phyloP scores from a whole-genome alignment of 2,113 vertebrate genomes.

The Ptychochromis oligacanthus region DNA sequence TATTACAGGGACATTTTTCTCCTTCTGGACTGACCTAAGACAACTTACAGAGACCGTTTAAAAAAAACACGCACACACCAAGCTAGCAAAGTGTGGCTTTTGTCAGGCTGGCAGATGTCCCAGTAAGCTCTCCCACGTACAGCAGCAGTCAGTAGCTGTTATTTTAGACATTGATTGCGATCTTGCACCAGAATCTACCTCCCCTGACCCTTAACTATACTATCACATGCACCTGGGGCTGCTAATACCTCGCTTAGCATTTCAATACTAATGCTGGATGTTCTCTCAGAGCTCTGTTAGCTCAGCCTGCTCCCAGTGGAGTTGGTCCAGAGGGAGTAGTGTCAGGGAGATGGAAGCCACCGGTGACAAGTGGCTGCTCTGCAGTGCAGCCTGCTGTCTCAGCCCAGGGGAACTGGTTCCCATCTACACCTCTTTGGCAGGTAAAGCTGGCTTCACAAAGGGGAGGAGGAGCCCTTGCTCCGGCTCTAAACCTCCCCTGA shows the following conservation, averaged over 20 bases:
- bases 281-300: conserved; percentile 17
- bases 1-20: neutral
- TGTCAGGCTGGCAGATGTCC: conserved; percentile 59
- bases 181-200: conserved; percentile 45
- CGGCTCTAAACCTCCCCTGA: conserved; percentile 37
- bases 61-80: neutral
- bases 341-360: conserved; percentile 48
- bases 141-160: conserved; percentile 40
- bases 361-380: conserved; percentile 55
- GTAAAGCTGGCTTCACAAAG: conserved; percentile 40
- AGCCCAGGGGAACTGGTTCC: conserved; percentile 53
- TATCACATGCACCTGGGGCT: conserved; percentile 35
- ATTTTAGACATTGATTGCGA: conserved; percentile 63
- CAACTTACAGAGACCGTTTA: neutral
- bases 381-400: conserved; percentile 25
- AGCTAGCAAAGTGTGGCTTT: conserved; percentile 11
- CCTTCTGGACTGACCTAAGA: neutral
- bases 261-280: conserved; percentile 52
- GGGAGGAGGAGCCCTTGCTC: conserved; percentile 19
- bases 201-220: conserved; percentile 44
- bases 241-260: conserved; percentile 50
- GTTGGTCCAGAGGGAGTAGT: conserved; percentile 12
- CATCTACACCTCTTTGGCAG: conserved; percentile 65
- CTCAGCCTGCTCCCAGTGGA: conserved; percentile 44
- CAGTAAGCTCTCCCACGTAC: conserved; percentile 32